Evolutionary conservation across 2,888 invertebrate genomes (phyloP).

Genomic region (Punctoribates punctum): DNA sequence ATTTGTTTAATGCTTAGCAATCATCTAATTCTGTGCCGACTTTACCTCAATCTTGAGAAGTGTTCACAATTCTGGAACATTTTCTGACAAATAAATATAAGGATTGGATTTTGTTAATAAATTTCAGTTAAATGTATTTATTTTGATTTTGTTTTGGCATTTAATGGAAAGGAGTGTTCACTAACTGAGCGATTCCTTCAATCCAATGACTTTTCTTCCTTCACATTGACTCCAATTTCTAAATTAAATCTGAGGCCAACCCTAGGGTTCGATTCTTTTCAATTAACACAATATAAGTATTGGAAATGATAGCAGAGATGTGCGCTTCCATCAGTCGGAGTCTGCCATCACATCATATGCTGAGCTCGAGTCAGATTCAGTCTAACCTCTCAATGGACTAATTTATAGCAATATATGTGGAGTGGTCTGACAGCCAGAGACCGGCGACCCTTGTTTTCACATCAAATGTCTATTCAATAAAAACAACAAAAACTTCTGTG

Average conservation of each 20-base stretch:
- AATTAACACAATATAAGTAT: slow-evolving; percentile 29
- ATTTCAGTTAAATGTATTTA: slow-evolving; percentile 6
- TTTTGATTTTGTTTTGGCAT: slow-evolving; percentile 10
- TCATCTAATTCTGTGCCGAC: background rate
- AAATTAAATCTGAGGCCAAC: slow-evolving; percentile 4
- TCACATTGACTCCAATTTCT: slow-evolving; percentile 1
- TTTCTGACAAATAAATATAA: slow-evolving; percentile 1
- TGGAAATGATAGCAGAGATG: too few relatives aligned
- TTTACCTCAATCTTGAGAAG: background rate
- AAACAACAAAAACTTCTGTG: background rate
- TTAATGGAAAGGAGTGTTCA: background rate
- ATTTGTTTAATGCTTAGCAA: slow-evolving; percentile 27
- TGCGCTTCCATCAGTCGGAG: background rate
- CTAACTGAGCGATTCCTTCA: background rate
- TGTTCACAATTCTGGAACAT: background rate
- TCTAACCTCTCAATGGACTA: slow-evolving; percentile 1
- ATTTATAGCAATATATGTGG: slow-evolving; percentile 5
- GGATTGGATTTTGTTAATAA: background rate
- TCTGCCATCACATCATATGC: background rate
- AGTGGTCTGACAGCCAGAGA: background rate
- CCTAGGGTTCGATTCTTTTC: slow-evolving; percentile 29
- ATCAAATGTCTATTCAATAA: slow-evolving; percentile 13
- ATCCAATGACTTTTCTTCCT: background rate
- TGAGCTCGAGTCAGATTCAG: background rate
- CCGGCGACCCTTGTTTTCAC: background rate